Base-by-base conservation (phyloP, 2,797 vertebrate genomes). In the Anabas testudineus region DNA sequence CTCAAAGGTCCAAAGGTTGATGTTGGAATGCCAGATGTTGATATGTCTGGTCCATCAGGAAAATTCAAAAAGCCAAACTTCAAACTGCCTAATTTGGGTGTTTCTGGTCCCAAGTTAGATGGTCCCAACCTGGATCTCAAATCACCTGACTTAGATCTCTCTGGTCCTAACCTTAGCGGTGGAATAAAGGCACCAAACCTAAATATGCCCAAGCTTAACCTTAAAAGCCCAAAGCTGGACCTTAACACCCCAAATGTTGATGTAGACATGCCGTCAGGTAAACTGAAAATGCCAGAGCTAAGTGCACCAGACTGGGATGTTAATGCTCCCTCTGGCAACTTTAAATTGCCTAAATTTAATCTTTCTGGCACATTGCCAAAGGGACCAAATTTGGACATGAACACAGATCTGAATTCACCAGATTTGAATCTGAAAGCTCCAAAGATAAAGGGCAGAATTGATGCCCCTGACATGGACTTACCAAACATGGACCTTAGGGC, bases 31-130 rank as follows among this genome's bases (percentile, higher is more conserved):
- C 13, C 13, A 37, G 71, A 83, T 66, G 2, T 71, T 26, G 63
- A 88, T 49, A 0, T 90, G 2, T 16, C 66, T 45, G 74, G 62
- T 4, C 84, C 81, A 5, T 89, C 86, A 10, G 61, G 79, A 0
- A 92, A 88, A 75, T n/a, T 89, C 2, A 90, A 88, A 55, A 88
- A 62, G 54, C 88, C 89, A 24, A 68, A 58, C 1, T 47, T 92
- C 0, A 52, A 71, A 14, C 1, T 83, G 13, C 82, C 88, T 10
- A 24, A 72, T 18, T 26, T 88, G 0, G 57, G 67, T 0, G 3
- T 92, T 7, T 88, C 86, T 1, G 58, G 72, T 10, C 86, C 88
- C 62, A 83, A 81, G 2, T 15, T 91, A 10, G 56, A 78, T 19
- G 62, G 57, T 2, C 71, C 80, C 3, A 53, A 85, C 15, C 22